Percentiles rank a stretch among this genome's conserved stretches.
These are phyloP conservation scores for Macropus fuliginosus DNA, from an alignment of 2,797 vertebrate species.

Conservation along the genomic window DNA sequence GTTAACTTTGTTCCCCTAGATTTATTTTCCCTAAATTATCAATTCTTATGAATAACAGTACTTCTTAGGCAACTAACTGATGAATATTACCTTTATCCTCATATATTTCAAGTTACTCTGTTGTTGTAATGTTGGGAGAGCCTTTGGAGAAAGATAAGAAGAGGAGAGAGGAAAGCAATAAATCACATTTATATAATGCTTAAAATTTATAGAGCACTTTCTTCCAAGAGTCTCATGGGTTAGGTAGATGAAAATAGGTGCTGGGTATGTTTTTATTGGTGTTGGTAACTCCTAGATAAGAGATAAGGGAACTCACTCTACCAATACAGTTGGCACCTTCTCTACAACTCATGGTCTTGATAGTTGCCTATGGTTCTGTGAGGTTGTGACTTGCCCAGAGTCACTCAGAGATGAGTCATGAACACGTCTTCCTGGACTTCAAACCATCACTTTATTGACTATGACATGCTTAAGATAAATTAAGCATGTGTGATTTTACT, in stretches of 20 bases:
- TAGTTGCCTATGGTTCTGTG: not conserved
- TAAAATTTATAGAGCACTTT: not conserved
- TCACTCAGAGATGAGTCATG: not conserved
- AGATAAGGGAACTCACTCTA: not conserved
- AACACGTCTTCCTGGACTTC: not conserved
- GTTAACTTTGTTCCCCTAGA: not conserved
- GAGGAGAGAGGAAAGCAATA: not conserved
- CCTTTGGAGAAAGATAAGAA: conserved; percentile 54
- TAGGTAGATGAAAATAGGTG: not conserved
- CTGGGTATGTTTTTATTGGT: not conserved
- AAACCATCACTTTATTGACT: not conserved
- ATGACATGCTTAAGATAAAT: not conserved
- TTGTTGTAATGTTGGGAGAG: conserved; percentile 37
- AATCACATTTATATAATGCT: not conserved
- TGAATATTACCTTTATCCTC: conserved; percentile 36
- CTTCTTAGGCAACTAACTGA: conserved; percentile 8
- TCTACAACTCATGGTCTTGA: not conserved
- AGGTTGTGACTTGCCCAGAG: not conserved
- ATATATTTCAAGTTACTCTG: conserved; percentile 21
- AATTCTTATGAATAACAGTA: conserved; percentile 2
- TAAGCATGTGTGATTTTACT: not conserved
- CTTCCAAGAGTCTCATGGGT: not conserved
- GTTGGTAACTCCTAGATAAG: not conserved
- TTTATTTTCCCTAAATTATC: conserved; percentile 23
- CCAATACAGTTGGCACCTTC: not conserved